phyloP scores from a whole-genome alignment of 92 coral and sea anemone species.

The Porites evermanni region DNA sequence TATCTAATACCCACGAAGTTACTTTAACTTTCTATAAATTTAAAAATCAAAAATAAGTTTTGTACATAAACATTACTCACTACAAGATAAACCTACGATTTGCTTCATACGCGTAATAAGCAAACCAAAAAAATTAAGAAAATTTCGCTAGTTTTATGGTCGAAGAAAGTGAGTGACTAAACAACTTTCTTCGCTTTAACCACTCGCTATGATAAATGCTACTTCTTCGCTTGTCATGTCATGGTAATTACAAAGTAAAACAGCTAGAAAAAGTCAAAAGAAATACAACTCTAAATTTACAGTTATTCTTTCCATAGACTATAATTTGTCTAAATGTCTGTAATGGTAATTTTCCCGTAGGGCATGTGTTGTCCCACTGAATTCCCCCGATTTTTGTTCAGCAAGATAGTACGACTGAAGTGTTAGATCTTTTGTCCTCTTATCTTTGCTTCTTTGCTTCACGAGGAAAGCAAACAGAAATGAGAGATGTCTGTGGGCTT shows the following conservation, averaged over 20 bases:
- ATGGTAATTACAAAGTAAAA: too few relatives aligned
- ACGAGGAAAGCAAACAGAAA: too few relatives aligned
- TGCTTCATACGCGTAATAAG: background rate
- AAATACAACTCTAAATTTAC: background rate
- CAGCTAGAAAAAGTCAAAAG: background rate
- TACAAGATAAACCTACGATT: background rate
- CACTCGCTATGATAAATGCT: too few relatives aligned
- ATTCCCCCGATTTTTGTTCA: too few relatives aligned
- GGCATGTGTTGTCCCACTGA: too few relatives aligned
- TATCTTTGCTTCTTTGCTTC: too few relatives aligned
- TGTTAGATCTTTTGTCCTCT: too few relatives aligned
- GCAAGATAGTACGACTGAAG: background rate
- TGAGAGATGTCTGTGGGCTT: too few relatives aligned
- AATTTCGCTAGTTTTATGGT: too few relatives aligned
- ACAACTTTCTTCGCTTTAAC: too few relatives aligned
- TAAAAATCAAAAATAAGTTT: background rate
- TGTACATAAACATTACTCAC: background rate
- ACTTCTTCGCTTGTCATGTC: background rate
- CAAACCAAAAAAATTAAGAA: background rate
- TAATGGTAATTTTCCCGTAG: background rate
- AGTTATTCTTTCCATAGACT: background rate
- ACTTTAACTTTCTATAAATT: background rate
- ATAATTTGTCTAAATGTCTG: too few relatives aligned
- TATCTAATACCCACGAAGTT: background rate
- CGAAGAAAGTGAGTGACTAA: too few relatives aligned